A percentile compares a stretch with the other conserved stretches of the same genome.
Conservation (phyloP, 2,888 invertebrate species). For the Drosophila testacea region DNA sequence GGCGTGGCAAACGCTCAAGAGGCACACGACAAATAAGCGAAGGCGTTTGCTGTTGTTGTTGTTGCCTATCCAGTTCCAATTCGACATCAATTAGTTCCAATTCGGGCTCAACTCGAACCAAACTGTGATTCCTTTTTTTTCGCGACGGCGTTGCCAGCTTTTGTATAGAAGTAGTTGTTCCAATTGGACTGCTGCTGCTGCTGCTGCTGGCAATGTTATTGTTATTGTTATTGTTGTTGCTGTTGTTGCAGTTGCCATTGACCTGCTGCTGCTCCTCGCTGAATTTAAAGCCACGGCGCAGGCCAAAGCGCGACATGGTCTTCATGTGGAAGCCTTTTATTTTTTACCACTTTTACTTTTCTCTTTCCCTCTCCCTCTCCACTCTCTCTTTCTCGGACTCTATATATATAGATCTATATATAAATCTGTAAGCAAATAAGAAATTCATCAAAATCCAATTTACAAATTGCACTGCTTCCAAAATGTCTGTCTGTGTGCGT, state of each 20-base stretch:
- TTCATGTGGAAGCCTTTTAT: conserved; percentile 62
- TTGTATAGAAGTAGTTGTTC: conserved; percentile 32
- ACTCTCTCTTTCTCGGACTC: neutral
- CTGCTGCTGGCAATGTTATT: conserved; percentile 44
- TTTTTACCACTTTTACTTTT: conserved; percentile 37
- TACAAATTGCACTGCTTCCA: conserved; percentile 40
- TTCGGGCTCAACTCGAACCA: conserved; percentile 31
- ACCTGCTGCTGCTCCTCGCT: conserved; percentile 75
- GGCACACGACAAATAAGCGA: conserved; percentile 83
- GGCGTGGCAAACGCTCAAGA: conserved; percentile 82
- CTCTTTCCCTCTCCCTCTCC: neutral
- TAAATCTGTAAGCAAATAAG: conserved; percentile 17
- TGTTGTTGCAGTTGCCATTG: conserved; percentile 56
- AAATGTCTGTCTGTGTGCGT: conserved; percentile 10
- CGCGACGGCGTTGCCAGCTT: conserved; percentile 54
- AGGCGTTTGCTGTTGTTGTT: conserved; percentile 33
- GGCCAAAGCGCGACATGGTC: conserved; percentile 82
- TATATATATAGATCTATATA: conserved; percentile 17
- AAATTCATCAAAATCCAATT: conserved; percentile 29
- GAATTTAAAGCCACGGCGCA: conserved; percentile 80
- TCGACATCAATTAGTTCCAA: conserved; percentile 53
- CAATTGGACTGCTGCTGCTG: conserved; percentile 42
- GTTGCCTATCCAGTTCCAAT: conserved; percentile 39
- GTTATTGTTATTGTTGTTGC: conserved; percentile 40
- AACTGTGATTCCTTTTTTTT: conserved; percentile 51